Evolutionary conservation across 1,140 invertebrate species (phyloP).

Genomic region (Microplitis demolitor): DNA sequence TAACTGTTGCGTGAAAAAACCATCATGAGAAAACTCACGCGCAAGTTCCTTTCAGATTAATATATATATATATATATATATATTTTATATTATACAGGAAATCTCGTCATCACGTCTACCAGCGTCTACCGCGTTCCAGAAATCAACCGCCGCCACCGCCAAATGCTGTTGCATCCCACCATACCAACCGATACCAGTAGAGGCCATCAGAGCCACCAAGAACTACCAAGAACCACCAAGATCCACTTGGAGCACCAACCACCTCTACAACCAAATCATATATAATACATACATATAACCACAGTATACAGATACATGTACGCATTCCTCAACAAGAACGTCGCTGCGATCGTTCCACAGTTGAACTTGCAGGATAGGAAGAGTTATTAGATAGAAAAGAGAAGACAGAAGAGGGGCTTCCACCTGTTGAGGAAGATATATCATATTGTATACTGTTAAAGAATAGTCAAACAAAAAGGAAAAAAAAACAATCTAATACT

Average conservation of each 20-base stretch:
- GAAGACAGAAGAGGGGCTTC: too few species aligned
- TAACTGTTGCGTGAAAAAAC: neutral
- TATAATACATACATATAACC: neutral
- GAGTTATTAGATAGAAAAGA: too few species aligned
- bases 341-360: constrained; percentile 25
- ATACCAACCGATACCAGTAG: neutral
- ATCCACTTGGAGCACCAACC: too few species aligned
- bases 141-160: neutral
- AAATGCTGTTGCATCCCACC: neutral
- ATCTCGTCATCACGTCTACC: neutral
- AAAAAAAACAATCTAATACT: too few species aligned
- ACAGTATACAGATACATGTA: constrained; percentile 12
- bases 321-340: constrained; percentile 34
- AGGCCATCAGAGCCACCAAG: neutral
- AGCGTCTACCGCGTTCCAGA: constrained; percentile 13
- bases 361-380: neutral
- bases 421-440: too few species aligned
- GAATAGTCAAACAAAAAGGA: too few species aligned
- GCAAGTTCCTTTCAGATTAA: neutral
- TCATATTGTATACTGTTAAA: too few species aligned
- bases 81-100: neutral
- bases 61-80: neutral
- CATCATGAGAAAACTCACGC: constrained; percentile 1
- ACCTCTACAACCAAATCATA: too few species aligned
- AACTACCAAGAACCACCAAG: too few species aligned